Base-by-base conservation (phyloP, 2,888 invertebrate genomes). In the Melanostoma scalare region DNA sequence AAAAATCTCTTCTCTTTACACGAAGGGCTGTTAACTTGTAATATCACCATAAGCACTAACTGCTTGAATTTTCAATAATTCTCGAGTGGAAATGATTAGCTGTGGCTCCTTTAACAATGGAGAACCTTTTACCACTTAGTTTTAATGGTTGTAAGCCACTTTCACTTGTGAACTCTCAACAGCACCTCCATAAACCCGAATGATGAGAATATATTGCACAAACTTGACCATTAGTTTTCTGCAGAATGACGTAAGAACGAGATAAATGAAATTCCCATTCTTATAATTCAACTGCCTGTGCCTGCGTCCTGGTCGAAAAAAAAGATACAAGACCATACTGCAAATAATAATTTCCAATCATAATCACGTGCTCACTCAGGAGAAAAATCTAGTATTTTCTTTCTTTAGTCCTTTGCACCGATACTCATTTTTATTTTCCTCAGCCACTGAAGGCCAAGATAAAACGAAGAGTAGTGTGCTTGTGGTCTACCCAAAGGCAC, bases 201-300 rank as follows among this genome's bases (percentile, higher is more conserved):
- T 52, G 56, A 61, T 63, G 69, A 68, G 74, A 61, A 79, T 74
- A 68, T 74, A 74, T 79, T 74, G 74, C 60, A 73, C 67, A 61
- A 60, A 30, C 30, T 20, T 36, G 46, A 61, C 20, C 46, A 40
- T 4, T 20, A 8, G 8, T 20, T 38, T 30, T 44, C 30, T 6
- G 5, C n/a, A 10, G 8, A 38, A 9, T 35, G 33, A 30, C 50
- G 42, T 67, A 9, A 31, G 38, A 6, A 20, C 20, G 20, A 33
- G 61, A 63, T 30, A 69, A 69, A 63, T 79, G 56, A 55, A 61
- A 63, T 71, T 50, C 40, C 40, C 31, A 31, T 46, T n/a, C 33
- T 30, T n/a, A 20, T 10, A 10, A 42, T 63, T 55, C 35, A n/a
- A 20, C 46, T 61, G 8, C 20, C 20, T 4, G 6, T 44, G 58